A percentile compares a stretch with the other conserved stretches of the same genome.
Conservation (phyloP, 1,140 invertebrate species). For the Trichoplusia ni region DNA sequence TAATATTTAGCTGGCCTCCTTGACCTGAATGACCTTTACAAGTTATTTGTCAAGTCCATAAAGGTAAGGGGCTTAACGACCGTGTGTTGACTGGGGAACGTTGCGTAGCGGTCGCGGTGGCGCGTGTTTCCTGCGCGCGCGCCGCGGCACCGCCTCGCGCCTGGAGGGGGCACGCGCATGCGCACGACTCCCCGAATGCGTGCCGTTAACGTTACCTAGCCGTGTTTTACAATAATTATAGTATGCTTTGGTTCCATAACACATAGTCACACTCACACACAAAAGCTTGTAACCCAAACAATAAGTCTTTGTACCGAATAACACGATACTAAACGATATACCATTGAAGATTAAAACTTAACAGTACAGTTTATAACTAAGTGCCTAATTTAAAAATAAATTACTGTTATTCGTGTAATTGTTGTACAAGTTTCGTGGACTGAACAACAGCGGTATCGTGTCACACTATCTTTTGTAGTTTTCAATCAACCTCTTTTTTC, state of each 20-base stretch:
- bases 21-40: conserved; percentile 53
- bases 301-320: no score
- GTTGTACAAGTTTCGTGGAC: no score
- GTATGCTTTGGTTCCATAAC: conserved; percentile 28
- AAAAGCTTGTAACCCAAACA: conserved; percentile 16
- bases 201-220: conserved; percentile 36
- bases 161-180: conserved; percentile 61
- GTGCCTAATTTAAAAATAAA: no score
- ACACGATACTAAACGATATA: no score
- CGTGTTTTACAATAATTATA: conserved; percentile 39
- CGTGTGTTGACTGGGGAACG: conserved; percentile 29
- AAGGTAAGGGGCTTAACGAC: conserved; percentile 45
- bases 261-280: conserved; percentile 17
- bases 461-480: no score
- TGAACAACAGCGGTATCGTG: no score
- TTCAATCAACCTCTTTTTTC: no score
- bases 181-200: conserved; percentile 51
- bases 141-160: conserved; percentile 6
- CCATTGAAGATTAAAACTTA: no score
- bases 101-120: conserved; percentile 35
- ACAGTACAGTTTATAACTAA: no score
- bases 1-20: conserved; percentile 33
- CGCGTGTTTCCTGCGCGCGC: conserved; percentile 68
- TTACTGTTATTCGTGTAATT: no score
- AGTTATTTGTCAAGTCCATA: conserved; percentile 56